Conservation (phyloP, 2,113 vertebrate species). For the Eulacestoma nigropectus region DNA sequence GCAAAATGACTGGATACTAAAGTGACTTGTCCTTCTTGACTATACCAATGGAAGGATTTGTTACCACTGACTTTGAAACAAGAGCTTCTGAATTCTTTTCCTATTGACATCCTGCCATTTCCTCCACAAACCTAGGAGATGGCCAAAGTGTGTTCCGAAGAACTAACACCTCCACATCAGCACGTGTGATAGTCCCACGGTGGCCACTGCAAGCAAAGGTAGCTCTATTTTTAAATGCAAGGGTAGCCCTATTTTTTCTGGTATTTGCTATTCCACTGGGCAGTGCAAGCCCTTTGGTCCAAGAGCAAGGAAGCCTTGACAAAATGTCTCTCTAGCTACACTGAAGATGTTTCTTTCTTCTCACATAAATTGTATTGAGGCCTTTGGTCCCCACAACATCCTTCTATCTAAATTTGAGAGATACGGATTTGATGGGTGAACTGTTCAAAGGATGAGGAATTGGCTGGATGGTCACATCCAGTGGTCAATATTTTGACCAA, state of each 20-base stretch:
- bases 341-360: neutral
- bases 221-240: neutral
- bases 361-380: neutral
- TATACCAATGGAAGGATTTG: neutral
- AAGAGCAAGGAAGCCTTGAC: neutral
- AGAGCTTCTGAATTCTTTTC: neutral
- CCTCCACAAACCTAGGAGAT: neutral
- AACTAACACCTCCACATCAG: neutral
- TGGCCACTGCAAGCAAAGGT: neutral
- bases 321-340: neutral
- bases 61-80: neutral
- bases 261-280: neutral
- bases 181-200: fast-evolving
- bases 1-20: neutral
- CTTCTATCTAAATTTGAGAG: neutral
- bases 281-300: neutral
- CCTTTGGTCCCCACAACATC: neutral
- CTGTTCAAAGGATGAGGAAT: neutral
- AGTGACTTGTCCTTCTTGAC: neutral
- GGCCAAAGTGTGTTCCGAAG: neutral
- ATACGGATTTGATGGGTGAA: neutral
- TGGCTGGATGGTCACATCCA: neutral
- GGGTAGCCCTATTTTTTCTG: neutral
- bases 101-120: neutral
- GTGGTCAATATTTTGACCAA: neutral